These are phyloP conservation scores for Apotomis turbidana DNA, from an alignment of 2,888 invertebrate species.

Conservation along the genomic window DNA sequence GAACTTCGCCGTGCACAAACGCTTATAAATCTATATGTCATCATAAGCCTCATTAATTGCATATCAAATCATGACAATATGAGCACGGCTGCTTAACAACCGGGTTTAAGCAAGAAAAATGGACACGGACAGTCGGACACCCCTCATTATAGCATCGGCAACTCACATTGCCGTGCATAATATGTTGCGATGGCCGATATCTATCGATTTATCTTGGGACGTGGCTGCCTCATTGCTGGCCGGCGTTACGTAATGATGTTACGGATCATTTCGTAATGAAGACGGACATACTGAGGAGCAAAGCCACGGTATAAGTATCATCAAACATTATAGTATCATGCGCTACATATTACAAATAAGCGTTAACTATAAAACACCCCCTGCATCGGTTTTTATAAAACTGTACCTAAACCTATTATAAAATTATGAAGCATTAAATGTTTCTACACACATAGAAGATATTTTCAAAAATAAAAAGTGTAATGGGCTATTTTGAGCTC, in stretches of 20 bases:
- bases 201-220: conserved; percentile 31
- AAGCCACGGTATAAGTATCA: conserved; percentile 1
- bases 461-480: too few relatives aligned
- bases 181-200: conserved; percentile 33
- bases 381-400: too few relatives aligned
- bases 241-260: conserved; percentile 36
- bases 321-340: not conserved
- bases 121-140: conserved; percentile 20
- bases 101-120: conserved; percentile 13
- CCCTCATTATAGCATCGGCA: conserved; percentile 19
- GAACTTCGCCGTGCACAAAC: not conserved
- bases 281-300: conserved; percentile 33
- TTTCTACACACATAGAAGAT: too few relatives aligned
- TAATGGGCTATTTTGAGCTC: too few relatives aligned
- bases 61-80: conserved; percentile 27
- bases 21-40: not conserved
- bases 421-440: too few relatives aligned
- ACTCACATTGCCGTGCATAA: conserved; percentile 28
- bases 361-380: too few relatives aligned
- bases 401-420: too few relatives aligned
- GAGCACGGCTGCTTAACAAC: conserved; percentile 25
- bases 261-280: conserved; percentile 41
- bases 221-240: conserved; percentile 32
- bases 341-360: too few relatives aligned
- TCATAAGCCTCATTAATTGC: conserved; percentile 25